Percentiles rank a stretch among this genome's conserved stretches.
Evolutionary conservation across 2,113 vertebrate genomes (phyloP).

Genomic region (Sminthopsis crassicaudata): DNA sequence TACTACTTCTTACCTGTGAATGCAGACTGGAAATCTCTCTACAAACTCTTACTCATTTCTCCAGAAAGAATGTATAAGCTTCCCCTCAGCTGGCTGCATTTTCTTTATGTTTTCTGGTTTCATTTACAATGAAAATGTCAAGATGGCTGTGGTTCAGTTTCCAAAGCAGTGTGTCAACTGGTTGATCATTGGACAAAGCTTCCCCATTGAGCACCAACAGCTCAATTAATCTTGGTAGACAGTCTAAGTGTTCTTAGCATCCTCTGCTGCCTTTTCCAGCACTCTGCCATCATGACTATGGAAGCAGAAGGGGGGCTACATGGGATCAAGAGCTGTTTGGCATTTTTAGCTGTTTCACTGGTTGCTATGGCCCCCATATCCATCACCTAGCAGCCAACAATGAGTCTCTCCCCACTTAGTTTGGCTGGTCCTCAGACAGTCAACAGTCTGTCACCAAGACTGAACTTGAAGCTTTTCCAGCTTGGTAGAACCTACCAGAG

Average conservation of each 20-base stretch:
- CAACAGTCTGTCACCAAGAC: neutral
- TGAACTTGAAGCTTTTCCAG: neutral
- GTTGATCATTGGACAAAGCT: constrained; percentile 1
- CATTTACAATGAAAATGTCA: neutral
- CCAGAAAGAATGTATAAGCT: neutral
- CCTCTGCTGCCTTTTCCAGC: neutral
- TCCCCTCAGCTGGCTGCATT: neutral
- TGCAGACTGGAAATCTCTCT: neutral
- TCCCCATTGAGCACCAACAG: neutral
- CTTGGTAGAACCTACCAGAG: neutral
- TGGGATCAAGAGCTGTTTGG: neutral
- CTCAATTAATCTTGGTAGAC: neutral
- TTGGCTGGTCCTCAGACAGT: neutral
- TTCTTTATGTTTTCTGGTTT: neutral
- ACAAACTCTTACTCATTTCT: neutral
- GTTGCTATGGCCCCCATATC: neutral
- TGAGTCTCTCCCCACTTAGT: neutral
- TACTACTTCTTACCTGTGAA: neutral
- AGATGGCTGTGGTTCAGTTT: neutral
- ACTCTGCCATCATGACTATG: neutral
- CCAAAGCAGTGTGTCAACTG: neutral
- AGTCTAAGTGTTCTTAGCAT: neutral
- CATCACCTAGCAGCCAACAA: neutral
- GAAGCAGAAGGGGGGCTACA: neutral
- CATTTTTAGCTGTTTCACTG: neutral